Base-by-base conservation (phyloP, 92 coral and sea anemone species). In the Paragorgia papillata region DNA sequence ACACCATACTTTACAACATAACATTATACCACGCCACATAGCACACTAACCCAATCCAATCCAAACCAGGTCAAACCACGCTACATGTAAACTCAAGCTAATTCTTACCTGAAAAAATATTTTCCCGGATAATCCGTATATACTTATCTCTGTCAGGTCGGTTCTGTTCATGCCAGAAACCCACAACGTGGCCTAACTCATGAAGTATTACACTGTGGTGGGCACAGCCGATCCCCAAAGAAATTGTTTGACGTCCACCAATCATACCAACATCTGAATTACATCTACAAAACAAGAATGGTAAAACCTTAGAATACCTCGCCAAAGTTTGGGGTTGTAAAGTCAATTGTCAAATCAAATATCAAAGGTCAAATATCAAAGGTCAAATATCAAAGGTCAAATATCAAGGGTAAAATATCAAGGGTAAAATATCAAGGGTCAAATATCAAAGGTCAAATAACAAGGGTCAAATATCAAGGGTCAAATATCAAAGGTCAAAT, bases 121-220 rank as follows among this genome's bases (percentile, higher is more conserved):
- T 94, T 4, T 94, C 85, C 62, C 85, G 76, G 15, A 81, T 51
- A 13, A 94, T 85, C 33, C 39, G 77, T 40, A 94, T 89, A 67
- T 79, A 92, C 67, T 81, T 77, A 54, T 92, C 96, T 41, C 97
- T 64, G 65, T 92, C 97, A 10, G 97, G 97, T 44, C 97, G 76
- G 75, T 92, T 92, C 43, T 92, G 97, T 40, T 92, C 97, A 76
- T 92, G 97, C 93, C 96, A 91, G 81, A 92, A 92, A 10, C 97
- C 97, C 26, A 88, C 80, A 34, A 90, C 54, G 75, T 93, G 97
- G 25, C 97, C 97, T 32, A 93, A 84, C 67, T 93, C 97, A 68
- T 93, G 97, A 24, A 93, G 88, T 39, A 93, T 62, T 54, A 89
- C 92, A 19, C 97, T 90, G 74, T 90, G 97, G 56, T 79, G 88